Evolutionary conservation across 2,888 invertebrate genomes (phyloP), one percentile per base, ranked within the genome.

Genomic region (Cataglyphis altisquamis): DNA sequence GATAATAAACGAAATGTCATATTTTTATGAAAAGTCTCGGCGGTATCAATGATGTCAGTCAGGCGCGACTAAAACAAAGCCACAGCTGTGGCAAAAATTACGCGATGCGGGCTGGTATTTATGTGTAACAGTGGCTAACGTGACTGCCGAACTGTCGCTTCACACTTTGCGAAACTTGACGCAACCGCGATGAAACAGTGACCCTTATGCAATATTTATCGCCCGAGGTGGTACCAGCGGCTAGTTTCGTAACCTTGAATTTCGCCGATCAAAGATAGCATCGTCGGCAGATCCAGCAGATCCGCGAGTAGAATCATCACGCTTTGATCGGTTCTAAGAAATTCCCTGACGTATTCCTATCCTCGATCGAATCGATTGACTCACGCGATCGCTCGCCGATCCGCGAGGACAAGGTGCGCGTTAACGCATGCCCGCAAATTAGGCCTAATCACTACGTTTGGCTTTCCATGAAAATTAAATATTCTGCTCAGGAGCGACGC

Each of bases 401-500:
- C 36, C 45, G 39, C 64, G 55, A 72, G 70, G 83, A 62, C 68
- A 55, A 68, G 67, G 18, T 39, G 77, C 39, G 66, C 5, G 52
- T 82, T 62, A 55, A 57, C 18, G 57, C 21, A 52, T 1, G 25
- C 55, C n/a, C 64, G 29, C 78, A 80, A 60, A 70, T 70, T 78
- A 57, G 63, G 12, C 25, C 63, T 68, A 68, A 78, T 78, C 68
- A 45, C 18, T 9, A 10, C 41, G 57, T 45, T 60, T 21, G 32
- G 68, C 32, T 68, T 57, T 57, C 45, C 84, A 82, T 39, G 87
- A 72, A 81, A 89, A 89, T 90, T 89, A 89, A 80, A 86, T 90
- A 91, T 91, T 90, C 90, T 86, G 84, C 83, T 90, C 91, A 88
- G 86, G 86, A 87, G 63, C 80, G 72, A 72, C 62, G 36, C 73